Evolutionary conservation across 1,140 invertebrate species (phyloP), one percentile per base, ranked within the genome.

Genomic region (Thereuonema tuberculata): DNA sequence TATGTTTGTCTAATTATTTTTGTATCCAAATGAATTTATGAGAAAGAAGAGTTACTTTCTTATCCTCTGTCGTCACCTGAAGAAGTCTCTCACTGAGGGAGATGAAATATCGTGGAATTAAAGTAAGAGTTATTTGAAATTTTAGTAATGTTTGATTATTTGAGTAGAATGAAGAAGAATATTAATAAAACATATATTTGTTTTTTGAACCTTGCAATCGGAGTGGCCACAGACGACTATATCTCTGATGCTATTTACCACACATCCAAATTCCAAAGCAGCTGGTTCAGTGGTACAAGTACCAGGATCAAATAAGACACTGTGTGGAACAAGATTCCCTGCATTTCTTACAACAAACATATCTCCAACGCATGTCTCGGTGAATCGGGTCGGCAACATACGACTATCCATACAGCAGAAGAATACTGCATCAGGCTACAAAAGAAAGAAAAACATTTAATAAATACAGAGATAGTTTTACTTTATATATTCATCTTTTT

Each of bases 311-410:
- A 92, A 93, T 70, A 88, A 82, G 67, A 87, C 84, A n/a, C 87
- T 87, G 71, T 93, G 85, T 14, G 91, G 92, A 65, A 94, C 84
- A 56, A 94, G 74, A 72, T 94, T 94, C 20, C 93, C 93, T 56
- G 93, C 92, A 80, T 97, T 97, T 74, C 93, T 78, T 0, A 97
- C 87, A 68, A 96, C 86, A 79, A 95, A 97, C 90, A 95, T 95
- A 71, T 97, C 93, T 50, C 93, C 94, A 62, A 96, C 88, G 71
- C 91, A 86, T 58, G 89, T 93, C 78, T 94, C 86, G 37, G 91
- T 94, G 75, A 97, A 95, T 71, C 90, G 80, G 61, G 92, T 93
- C 23, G 93, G 90, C 65, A 96, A 86, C 85, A 97, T 93, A 77
- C 93, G 79, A 73, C 88, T 92, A 77, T 97, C 93, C 85, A 97